Base-by-base conservation (phyloP, 1,140 invertebrate species). In the Euwallacea similis region DNA sequence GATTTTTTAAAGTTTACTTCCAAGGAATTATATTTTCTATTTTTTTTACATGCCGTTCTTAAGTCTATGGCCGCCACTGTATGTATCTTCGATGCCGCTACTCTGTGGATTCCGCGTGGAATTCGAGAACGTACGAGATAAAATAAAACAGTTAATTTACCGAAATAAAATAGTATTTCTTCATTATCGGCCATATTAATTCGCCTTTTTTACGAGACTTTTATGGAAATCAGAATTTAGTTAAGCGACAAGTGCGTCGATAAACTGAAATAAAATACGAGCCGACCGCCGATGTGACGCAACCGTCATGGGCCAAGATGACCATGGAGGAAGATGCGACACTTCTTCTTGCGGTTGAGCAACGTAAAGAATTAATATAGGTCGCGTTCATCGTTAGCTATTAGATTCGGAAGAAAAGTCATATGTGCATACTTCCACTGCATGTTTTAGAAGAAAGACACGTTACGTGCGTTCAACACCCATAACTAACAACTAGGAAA, bases 101-200 rank as follows among this genome's bases (percentile, higher is more conserved):
- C 21, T 33, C 21, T 4, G 21, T 4, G 21, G 21, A 33, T 33
- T 33, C 21, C 55, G 10, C 13, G 21, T 33, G n/a, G 21, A 11
- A 61, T 10, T 61, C 42, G 16, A 59, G 67, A 69, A 63, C 67
- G 60, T 55, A 69, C 59, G 41, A 10, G 11, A 16, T 7, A 7
- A 33, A 33, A 33, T 33, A 33, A 33, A 65, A 71, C 69, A 56
- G 69, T 71, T 71, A 71, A 43, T 64, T 71, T 72, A 10, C 61
- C 64, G 44, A 66, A 72, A 66, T 67, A 72, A 66, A 67, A 67
- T 72, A 61, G 33, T 67, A 72, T 67, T 72, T 72, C 70, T 72
- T 72, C 70, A 72, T 72, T 72, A 72, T 72, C 70, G 59, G 44
- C 44, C 60, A 62, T 72, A 72, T 66, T 66, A 72, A 72, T 72